These are phyloP conservation scores for Macaria notata DNA, from an alignment of 2,888 invertebrate species.

Conservation along the genomic window DNA sequence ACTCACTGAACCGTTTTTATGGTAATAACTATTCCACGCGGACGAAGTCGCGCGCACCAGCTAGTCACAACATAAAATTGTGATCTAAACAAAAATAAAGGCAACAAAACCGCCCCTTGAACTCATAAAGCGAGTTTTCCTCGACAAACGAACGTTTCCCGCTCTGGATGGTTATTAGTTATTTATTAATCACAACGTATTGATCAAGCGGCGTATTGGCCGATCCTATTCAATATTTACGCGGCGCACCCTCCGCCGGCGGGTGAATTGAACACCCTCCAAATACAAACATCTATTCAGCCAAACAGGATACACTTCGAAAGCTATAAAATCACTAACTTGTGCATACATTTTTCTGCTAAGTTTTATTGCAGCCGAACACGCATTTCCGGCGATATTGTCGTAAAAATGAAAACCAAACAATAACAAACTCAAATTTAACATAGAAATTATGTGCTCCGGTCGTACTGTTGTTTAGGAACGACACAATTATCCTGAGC, in stretches of 20 bases:
- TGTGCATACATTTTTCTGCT: conserved; percentile 40
- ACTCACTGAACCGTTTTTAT: too few relatives aligned
- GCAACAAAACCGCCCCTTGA: too few relatives aligned
- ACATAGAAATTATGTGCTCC: conserved; percentile 27
- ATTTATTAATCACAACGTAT: conserved; percentile 33
- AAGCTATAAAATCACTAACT: conserved; percentile 35
- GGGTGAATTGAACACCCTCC: conserved; percentile 19
- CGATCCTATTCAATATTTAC: conserved; percentile 40
- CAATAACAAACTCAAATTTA: conserved; percentile 33
- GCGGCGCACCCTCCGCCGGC: conserved; percentile 22
- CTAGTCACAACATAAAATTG: too few relatives aligned
- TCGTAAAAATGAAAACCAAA: conserved; percentile 35
- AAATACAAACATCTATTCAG: conserved; percentile 15
- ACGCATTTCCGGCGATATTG: conserved; percentile 44
- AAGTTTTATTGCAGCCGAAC: conserved; percentile 40
- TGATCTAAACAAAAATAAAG: too few relatives aligned
- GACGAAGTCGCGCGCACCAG: too few relatives aligned
- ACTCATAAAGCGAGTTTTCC: conserved; percentile 8
- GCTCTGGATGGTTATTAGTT: conserved; percentile 27
- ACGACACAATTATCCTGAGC: conserved; percentile 21
- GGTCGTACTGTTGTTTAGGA: conserved; percentile 15
- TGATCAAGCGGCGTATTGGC: conserved; percentile 27
- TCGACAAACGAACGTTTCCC: conserved; percentile 27
- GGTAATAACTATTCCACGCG: too few relatives aligned
- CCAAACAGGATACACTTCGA: conserved; percentile 17